Evolutionary conservation across 2,113 vertebrate genomes (phyloP).

Genomic region (Corythoichthys haematopterus): DNA sequence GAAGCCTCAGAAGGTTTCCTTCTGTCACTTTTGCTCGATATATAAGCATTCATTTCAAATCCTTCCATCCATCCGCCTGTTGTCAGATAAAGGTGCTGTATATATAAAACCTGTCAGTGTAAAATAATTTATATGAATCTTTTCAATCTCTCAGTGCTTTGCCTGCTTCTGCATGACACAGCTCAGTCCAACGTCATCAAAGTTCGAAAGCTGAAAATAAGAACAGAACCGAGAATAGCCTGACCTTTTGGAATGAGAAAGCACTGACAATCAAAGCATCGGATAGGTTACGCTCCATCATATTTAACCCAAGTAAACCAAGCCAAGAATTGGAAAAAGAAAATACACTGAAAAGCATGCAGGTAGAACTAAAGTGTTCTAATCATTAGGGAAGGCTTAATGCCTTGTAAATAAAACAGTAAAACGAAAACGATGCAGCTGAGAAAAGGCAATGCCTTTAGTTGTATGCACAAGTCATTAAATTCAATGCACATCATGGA

Average conservation of each 20-base stretch:
- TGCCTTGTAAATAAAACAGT: conserved; percentile 16
- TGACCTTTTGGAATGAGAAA: conserved; percentile 8
- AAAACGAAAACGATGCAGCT: conserved; percentile 22
- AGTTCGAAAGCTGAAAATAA: conserved; percentile 18
- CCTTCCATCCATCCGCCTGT: conserved; percentile 14
- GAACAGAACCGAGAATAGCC: conserved; percentile 15
- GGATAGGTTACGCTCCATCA: conserved; percentile 9
- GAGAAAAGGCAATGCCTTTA: conserved; percentile 28
- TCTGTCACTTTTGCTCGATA: conserved; percentile 35
- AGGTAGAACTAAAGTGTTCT: conserved; percentile 40
- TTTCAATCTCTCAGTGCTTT: conserved; percentile 12
- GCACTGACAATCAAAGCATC: conserved; percentile 16
- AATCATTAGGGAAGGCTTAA: conserved; percentile 35
- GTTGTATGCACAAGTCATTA: conserved; percentile 10
- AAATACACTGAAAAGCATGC: conserved; percentile 47
- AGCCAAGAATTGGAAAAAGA: conserved; percentile 22
- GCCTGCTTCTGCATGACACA: not conserved
- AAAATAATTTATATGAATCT: conserved; percentile 23
- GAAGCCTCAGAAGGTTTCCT: conserved; percentile 8
- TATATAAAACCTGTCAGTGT: conserved; percentile 3
- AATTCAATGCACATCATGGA: conserved; percentile 9
- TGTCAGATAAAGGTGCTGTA: not conserved
- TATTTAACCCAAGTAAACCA: conserved; percentile 26
- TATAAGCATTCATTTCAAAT: conserved; percentile 26
- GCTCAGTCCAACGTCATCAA: conserved; percentile 8